Base-by-base conservation (phyloP, 2,797 vertebrate genomes). In the Iguana delicatissima region DNA sequence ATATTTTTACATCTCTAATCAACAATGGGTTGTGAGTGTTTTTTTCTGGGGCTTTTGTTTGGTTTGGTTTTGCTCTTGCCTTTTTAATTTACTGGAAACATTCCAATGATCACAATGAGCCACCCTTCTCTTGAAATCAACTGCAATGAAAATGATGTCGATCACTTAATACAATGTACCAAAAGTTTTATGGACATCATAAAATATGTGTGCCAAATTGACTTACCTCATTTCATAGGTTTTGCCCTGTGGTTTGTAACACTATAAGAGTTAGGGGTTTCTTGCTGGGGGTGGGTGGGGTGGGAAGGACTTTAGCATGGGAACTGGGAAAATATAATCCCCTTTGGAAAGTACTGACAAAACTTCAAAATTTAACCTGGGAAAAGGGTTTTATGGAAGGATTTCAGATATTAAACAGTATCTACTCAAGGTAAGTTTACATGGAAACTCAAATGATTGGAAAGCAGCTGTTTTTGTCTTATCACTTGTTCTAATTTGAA, bases 181-280 rank as follows among this genome's bases (percentile, higher is more conserved):
- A 98, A 99, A 99, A 98, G 98, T 97, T 97, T 97, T 97, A 98
- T 98, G 97, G 97, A 98, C 98, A 96, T 97, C 96, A 97, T 97
- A 97, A 97, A 7, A 98, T 97, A 97, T 97, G 98, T 99, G 98
- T 99, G 98, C 98, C 98, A 99, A 98, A 99, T 98, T 98, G 98
- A 98, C 98, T 99, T 99, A 99, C 98, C 98, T 99, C 98, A 98
- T 98, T 97, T 97, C 96, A 97, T 96, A 97, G 92, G 96, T 98
- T 98, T 80, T 97, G 97, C 96, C 96, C 98, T 97, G 97, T 97
- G 97, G 97, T 98, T 98, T 98, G 98, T 98, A 98, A 97, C 93
- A 98, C 96, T 97, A 97, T 97, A 97, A 94, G 92, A 62, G n/a
- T 0, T 0, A 0, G 0, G 1, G 0, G 29, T 32, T 69, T 69